phyloP scores from a whole-genome alignment of 1,140 invertebrate species.

The Zelostemma sp. region DNA sequence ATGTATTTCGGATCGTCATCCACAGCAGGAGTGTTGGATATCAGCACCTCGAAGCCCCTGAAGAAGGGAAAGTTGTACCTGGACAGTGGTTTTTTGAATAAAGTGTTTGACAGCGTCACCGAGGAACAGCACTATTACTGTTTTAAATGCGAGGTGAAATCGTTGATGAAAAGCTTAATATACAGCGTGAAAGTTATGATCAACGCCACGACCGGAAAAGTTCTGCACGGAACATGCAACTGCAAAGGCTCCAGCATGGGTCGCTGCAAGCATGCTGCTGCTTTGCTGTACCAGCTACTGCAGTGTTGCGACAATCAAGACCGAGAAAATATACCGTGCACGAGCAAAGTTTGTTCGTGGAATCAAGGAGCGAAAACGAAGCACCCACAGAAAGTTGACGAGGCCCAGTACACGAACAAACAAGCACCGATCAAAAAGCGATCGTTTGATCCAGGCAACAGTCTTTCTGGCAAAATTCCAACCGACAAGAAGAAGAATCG shows the following conservation, averaged over 20 bases:
- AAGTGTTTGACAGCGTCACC: background rate
- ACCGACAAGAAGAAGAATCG: no score
- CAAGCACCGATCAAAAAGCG: background rate
- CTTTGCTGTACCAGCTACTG: slow-evolving; percentile 9
- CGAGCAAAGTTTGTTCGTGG: slow-evolving; percentile 6
- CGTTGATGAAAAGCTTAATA: slow-evolving; percentile 1
- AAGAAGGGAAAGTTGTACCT: slow-evolving; percentile 2
- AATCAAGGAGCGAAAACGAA: slow-evolving; percentile 9
- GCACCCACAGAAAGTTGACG: background rate
- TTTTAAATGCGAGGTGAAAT: slow-evolving; percentile 2
- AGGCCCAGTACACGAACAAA: slow-evolving; percentile 4
- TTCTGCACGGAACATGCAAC: slow-evolving; percentile 5
- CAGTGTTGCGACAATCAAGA: background rate
- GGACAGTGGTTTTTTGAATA: slow-evolving; percentile 5
- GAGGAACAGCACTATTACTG: slow-evolving; percentile 3
- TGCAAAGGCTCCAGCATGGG: slow-evolving; percentile 18
- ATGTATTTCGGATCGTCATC: no score
- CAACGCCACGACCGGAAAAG: background rate
- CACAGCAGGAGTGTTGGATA: background rate
- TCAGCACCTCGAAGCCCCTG: background rate
- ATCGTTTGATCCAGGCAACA: background rate
- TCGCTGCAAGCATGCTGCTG: slow-evolving; percentile 13
- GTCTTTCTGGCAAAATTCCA: no score
- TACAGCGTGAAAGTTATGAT: slow-evolving; percentile 12
- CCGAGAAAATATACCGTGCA: background rate